Percentiles rank a stretch among this genome's conserved stretches.
phyloP scores from a whole-genome alignment of 1,140 invertebrate genomes.

The Drosophila jambulina region DNA sequence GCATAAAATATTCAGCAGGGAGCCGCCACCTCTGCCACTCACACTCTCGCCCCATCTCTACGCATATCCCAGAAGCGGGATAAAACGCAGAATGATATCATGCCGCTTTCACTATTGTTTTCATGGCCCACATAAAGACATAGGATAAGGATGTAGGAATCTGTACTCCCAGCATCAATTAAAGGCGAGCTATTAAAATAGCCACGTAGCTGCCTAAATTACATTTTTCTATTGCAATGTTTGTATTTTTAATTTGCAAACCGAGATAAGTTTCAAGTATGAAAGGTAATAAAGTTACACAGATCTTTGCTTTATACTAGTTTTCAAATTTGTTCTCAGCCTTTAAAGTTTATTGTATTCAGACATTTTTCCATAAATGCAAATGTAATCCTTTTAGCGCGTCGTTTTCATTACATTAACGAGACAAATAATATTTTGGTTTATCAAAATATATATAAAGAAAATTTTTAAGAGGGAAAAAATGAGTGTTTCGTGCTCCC shows the following conservation, averaged over 20 bases:
- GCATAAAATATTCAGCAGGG: slow-evolving; percentile 75
- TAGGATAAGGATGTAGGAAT: too few relatives aligned
- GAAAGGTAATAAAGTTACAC: background rate
- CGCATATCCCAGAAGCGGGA: slow-evolving; percentile 8
- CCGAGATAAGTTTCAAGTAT: background rate
- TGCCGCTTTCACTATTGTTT: slow-evolving; percentile 13
- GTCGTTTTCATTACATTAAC: slow-evolving; percentile 79
- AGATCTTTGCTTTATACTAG: background rate
- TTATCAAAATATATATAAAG: slow-evolving; percentile 44
- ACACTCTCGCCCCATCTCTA: slow-evolving; percentile 3
- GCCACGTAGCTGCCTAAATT: background rate
- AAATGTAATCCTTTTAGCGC: slow-evolving; percentile 78
- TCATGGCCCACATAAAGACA: slow-evolving; percentile 26
- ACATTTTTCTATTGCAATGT: slow-evolving; percentile 2
- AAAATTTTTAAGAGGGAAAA: slow-evolving; percentile 44
- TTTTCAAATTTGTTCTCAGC: background rate
- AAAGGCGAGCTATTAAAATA: background rate
- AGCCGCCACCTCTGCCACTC: slow-evolving; percentile 29
- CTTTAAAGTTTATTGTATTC: background rate
- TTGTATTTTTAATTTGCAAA: background rate
- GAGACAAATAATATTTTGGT: slow-evolving; percentile 56
- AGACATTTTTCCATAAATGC: slow-evolving; percentile 32
- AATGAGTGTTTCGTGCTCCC: slow-evolving; percentile 35
- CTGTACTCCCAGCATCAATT: slow-evolving; percentile 5
- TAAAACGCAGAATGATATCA: slow-evolving; percentile 28